phyloP scores from a whole-genome alignment of 2,888 invertebrate genomes.

The Zootermopsis nevadensis region DNA sequence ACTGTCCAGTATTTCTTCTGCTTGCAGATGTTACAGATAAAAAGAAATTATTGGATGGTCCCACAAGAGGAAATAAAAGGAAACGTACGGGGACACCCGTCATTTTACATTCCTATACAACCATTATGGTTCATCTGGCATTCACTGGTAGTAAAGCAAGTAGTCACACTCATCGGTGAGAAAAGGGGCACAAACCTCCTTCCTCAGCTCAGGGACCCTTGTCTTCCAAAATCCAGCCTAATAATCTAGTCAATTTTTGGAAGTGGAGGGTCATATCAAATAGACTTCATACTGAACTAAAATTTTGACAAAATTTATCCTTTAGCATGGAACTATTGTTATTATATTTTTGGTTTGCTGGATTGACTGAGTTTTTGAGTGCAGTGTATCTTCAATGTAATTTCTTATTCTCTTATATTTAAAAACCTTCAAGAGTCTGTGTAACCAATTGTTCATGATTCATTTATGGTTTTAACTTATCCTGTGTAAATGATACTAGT shows the following conservation, averaged over 20 bases:
- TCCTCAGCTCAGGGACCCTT: slow-evolving; percentile 16
- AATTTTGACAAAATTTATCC: neutral
- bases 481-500: too few species aligned
- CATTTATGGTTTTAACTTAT: neutral
- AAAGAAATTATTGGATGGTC: neutral
- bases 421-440: neutral
- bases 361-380: neutral
- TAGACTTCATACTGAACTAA: neutral
- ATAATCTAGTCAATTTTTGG: slow-evolving; percentile 32
- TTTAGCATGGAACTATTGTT: neutral
- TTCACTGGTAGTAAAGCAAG: neutral
- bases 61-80: neutral
- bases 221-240: slow-evolving; percentile 1
- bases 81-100: neutral
- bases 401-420: neutral
- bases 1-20: neutral
- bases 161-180: slow-evolving; percentile 6
- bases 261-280: slow-evolving; percentile 13
- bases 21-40: neutral
- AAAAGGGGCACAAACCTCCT: neutral
- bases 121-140: slow-evolving; percentile 22
- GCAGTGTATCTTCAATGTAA: neutral
- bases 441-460: neutral
- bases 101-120: slow-evolving; percentile 21
- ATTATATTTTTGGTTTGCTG: neutral